Base-by-base conservation (phyloP, 2,888 invertebrate species). In the Heliconius erato region DNA sequence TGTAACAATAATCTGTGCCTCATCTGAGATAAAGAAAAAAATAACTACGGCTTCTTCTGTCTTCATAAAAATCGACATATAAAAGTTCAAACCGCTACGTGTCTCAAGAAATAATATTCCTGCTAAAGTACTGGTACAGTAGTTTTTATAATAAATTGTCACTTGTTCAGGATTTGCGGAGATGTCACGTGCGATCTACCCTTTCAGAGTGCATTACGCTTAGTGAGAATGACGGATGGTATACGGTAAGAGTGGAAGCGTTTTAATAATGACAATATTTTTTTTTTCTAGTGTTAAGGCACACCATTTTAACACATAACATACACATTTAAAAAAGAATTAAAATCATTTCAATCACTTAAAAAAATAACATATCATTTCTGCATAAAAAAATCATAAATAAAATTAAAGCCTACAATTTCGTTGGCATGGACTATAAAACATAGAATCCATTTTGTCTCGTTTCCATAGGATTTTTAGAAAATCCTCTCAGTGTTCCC, bases 131-230 rank as follows among this genome's bases (percentile, higher is more conserved):
- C 63, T 19, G 14, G 68, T 76, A 49, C 63, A 40, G 74, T 49
- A 74, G 76, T 84, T 85, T 85, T 86, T 84, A 83, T 82, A 85
- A 86, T 86, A 84, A 84, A 84, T 84, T 84, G 85, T 81, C 82
- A 84, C 81, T 80, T 80, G 86, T 81, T 85, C 83, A 81, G 88
- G 91, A 91, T 90, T 90, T 89, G 89, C 88, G 85, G 85, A 82
- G 86, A 87, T 85, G 89, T 90, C 93, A 93, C 92, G 92, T 89
- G 89, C 90, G 88, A 86, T 89, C 91, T 87, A 92, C 93, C 92
- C 94, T 93, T 93, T 93, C 92, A 91, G 89, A 88, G 88, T 90
- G 93, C 91, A 91, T 93, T 92, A 93, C 89, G 88, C 88, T 87
- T 85, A 87, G 87, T 85, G 83, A 79, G 83, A 83, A 54, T 14